Percentiles rank a stretch among this genome's conserved stretches.
Conservation (phyloP, 2,113 vertebrate species). For the Erythrocercus mccallii region DNA sequence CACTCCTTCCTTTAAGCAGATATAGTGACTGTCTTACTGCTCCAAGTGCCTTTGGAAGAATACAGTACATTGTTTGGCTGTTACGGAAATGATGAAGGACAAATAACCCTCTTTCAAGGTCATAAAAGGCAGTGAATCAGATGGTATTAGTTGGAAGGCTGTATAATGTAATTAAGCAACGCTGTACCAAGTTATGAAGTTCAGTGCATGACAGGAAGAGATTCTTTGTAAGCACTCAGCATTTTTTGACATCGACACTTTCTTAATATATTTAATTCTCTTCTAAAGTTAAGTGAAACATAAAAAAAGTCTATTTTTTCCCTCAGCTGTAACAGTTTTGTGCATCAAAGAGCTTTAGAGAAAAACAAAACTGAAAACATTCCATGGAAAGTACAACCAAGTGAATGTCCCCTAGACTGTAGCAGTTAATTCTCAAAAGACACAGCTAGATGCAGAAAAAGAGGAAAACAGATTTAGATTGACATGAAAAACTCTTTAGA, state of each 20-base stretch:
- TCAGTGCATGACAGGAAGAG: neutral
- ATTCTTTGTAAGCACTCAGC: neutral
- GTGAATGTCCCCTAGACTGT: neutral
- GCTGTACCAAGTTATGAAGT: neutral
- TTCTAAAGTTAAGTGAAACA: neutral
- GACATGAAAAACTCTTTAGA: neutral
- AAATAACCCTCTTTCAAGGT: neutral
- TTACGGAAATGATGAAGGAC: neutral
- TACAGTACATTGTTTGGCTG: neutral
- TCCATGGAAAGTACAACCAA: neutral
- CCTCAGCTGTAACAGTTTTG: neutral
- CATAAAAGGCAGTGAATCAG: accelerated
- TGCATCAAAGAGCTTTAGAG: neutral
- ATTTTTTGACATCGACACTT: neutral
- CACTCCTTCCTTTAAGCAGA: neutral
- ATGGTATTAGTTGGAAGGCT: neutral
- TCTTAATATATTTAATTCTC: neutral
- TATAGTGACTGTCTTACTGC: neutral
- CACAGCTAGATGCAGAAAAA: neutral
- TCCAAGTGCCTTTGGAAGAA: neutral
- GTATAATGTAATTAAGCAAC: neutral
- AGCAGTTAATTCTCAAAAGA: neutral
- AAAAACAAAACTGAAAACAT: neutral
- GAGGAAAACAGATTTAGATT: neutral
- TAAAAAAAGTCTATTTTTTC: neutral